A percentile compares a stretch with the other conserved stretches of the same genome.
These are phyloP conservation scores for Bufotes viridis DNA, from an alignment of 2,797 vertebrate species.

Conservation along the genomic window DNA sequence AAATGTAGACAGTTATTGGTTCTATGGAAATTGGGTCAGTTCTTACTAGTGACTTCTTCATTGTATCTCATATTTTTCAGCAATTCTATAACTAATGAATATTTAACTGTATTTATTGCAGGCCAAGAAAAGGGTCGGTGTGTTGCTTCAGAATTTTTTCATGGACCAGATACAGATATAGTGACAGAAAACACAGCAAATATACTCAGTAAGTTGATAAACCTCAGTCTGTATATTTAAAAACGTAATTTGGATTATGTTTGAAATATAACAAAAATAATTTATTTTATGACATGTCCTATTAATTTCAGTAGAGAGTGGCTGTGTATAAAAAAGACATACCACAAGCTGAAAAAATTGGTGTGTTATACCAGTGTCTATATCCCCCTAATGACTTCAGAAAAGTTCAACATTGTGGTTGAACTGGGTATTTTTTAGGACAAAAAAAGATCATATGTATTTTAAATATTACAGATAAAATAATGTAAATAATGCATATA, in stretches of 20 bases:
- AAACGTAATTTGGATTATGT: no score
- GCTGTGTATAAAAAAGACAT: no score
- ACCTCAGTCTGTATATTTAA: neutral
- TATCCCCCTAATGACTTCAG: no score
- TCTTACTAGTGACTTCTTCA: neutral
- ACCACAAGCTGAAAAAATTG: no score
- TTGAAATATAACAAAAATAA: neutral
- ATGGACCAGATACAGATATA: slow-evolving; percentile 89
- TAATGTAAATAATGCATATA: neutral
- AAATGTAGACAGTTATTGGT: no score
- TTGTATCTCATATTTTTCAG: neutral
- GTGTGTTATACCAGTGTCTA: no score
- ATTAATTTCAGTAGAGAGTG: no score
- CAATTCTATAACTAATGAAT: neutral
- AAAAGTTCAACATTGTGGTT: no score
- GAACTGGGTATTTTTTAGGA: no score
- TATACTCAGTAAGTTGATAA: slow-evolving; percentile 87
- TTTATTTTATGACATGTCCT: neutral
- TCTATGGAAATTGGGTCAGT: no score
- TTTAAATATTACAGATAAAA: neutral
- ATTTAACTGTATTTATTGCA: slow-evolving; percentile 51
- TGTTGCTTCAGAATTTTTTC: slow-evolving; percentile 91
- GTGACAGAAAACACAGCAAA: slow-evolving; percentile 95
- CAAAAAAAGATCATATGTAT: no score
- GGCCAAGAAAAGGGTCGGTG: slow-evolving; percentile 80